Evolutionary conservation across 2,113 vertebrate species (phyloP), one percentile per base, ranked within the genome.

Genomic region (Heloderma charlesbogerti): DNA sequence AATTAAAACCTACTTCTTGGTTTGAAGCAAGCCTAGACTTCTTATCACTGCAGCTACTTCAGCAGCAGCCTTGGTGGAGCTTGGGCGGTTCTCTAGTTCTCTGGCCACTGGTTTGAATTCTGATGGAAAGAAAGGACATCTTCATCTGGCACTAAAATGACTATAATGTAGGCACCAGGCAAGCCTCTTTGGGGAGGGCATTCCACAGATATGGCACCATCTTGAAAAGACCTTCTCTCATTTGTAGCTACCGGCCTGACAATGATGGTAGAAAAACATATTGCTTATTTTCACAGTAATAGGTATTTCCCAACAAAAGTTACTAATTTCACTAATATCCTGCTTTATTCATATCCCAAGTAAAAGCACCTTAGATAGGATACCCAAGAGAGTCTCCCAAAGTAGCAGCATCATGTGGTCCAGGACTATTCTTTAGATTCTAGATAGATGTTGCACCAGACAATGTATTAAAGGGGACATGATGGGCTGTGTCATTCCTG

Each of bases 391-490:
- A 48, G 37, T 69, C 15, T 34, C 43, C 6, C 84, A 85, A 34
- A 10, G 40, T 67, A 43, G 63, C 40, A 69, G 40, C 43, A 92
- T 89, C 63, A 60, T 89, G 84, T 92, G 82, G 80, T 74, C 90
- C 8, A 15, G 78, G 88, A 51, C n/a, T 75, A n/a, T 71, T 69
- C 22, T 89, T 91, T 89, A 83, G 69, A 22, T 80, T 84, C 31
- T 45, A 67, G 92, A 80, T 87, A 91, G 84, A 91, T 84, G 37
- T 72, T 87, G 85, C 40, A 71, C 45, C 27, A 89, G 88, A 84
- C 54, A 48, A 29, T 29, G 18, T 77, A 86, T 87, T 69, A 43
- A 92, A 83, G 31, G 37, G 40, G 45, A 31, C n/a, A 71, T 66
- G 89, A 89, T 54, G 27, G 27, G 43, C 16, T 83, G 66, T 82